phyloP scores from a whole-genome alignment of 2,797 vertebrate genomes.

The Naso thynnoides region DNA sequence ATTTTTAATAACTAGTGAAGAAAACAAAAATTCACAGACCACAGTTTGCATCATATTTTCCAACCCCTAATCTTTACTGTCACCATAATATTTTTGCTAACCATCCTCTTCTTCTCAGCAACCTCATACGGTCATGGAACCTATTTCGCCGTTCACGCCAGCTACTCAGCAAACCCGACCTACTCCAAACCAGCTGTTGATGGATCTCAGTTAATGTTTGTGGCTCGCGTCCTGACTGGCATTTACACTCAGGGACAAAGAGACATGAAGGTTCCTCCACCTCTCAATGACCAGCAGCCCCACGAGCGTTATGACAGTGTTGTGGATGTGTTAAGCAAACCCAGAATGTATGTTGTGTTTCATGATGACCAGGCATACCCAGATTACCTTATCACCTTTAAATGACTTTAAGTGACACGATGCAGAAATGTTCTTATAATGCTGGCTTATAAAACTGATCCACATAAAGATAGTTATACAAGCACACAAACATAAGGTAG shows the following conservation, averaged over 20 bases:
- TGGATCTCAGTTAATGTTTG: constrained; percentile 76
- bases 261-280: constrained; percentile 59
- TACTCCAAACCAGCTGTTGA: constrained; percentile 65
- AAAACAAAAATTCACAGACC: no score
- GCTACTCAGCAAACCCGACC: constrained; percentile 55
- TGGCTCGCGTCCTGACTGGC: constrained; percentile 77
- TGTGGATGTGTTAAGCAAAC: constrained; percentile 54
- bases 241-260: constrained; percentile 35
- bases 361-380: constrained; percentile 78
- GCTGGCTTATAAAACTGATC: no score
- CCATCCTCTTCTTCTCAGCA: constrained; percentile 53
- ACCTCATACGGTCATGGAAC: constrained; percentile 67
- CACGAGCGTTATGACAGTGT: constrained; percentile 69
- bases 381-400: constrained; percentile 82
- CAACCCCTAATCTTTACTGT: no score
- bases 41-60: no score
- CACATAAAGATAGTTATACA: no score
- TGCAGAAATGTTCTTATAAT: no score
- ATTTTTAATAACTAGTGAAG: no score
- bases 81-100: no score
- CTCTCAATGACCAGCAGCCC: neutral
- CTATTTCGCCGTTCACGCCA: constrained; percentile 77
- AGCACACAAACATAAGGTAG: no score
- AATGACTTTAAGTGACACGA: constrained; percentile 13
- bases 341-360: constrained; percentile 77